A percentile compares a stretch with the other conserved stretches of the same genome.
Evolutionary conservation across 2,113 vertebrate species (phyloP).

Genomic region (Podilymbus podiceps): DNA sequence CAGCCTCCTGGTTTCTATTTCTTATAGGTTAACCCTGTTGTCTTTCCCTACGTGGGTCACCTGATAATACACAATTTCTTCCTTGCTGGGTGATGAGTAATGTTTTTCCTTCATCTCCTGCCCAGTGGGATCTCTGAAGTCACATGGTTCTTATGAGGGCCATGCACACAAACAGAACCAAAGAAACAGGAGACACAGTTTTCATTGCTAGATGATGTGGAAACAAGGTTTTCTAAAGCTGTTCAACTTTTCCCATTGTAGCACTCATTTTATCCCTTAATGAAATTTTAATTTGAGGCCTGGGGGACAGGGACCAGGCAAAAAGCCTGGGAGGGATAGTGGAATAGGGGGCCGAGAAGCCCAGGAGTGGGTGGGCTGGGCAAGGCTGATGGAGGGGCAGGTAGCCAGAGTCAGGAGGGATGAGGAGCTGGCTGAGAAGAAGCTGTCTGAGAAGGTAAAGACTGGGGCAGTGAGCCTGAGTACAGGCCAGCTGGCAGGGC

Average conservation of each 20-base stretch:
- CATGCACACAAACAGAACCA: background rate
- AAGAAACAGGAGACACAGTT: background rate
- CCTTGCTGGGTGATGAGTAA: background rate
- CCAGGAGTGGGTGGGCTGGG: background rate
- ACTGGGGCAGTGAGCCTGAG: background rate
- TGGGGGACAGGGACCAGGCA: background rate
- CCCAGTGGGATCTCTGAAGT: background rate
- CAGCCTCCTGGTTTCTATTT: background rate
- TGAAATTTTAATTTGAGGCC: background rate
- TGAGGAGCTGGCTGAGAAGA: background rate
- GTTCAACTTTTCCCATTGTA: background rate
- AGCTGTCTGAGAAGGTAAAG: background rate
- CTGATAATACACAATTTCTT: background rate
- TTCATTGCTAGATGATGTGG: background rate
- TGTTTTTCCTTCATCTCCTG: background rate
- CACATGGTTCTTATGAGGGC: accelerated
- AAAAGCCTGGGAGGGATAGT: background rate
- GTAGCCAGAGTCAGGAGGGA: background rate
- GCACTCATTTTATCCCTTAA: background rate
- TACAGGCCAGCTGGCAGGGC: background rate
- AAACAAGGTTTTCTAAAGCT: background rate
- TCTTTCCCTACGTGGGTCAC: background rate
- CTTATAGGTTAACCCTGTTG: background rate
- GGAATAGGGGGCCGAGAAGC: background rate
- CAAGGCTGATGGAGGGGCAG: background rate